Conservation (phyloP, 2,797 vertebrate genomes). For the Lepidocolaptes lacrymiger region DNA sequence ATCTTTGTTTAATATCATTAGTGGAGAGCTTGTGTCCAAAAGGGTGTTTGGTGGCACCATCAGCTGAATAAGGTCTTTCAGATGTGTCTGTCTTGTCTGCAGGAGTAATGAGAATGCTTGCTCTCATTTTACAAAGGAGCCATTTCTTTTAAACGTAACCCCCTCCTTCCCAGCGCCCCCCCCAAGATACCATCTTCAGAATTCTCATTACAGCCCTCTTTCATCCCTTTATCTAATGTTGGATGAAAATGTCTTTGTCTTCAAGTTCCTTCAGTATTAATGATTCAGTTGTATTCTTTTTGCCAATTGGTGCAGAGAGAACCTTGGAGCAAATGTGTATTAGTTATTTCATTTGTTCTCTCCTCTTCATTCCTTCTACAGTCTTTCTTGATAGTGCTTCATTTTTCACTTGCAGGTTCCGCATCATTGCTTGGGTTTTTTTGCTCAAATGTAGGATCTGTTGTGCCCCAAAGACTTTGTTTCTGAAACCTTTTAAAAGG, state of each 20-base stretch:
- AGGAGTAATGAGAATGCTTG: constrained; percentile 2
- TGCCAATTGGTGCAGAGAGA: constrained; percentile 42
- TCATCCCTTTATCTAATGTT: constrained; percentile 23
- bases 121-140: constrained; percentile 57
- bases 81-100: constrained; percentile 1
- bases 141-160: constrained; percentile 47
- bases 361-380: not conserved
- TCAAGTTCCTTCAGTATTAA: constrained; percentile 42
- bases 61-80: constrained; percentile 69
- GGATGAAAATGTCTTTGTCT: constrained; percentile 59
- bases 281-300: constrained; percentile 52
- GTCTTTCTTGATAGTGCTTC: not conserved
- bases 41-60: constrained; percentile 47
- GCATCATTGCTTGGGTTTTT: not conserved
- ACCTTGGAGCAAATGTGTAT: constrained; percentile 27
- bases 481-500: not conserved
- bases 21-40: constrained; percentile 32
- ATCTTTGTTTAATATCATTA: constrained; percentile 53
- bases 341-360: constrained; percentile 29
- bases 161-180: not conserved
- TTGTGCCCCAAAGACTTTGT: not conserved
- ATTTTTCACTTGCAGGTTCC: not conserved
- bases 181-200: not conserved
- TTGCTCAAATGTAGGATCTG: not conserved
- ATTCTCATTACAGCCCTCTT: constrained; percentile 34